Conservation (phyloP, 2,888 invertebrate genomes). For the Lithodes maja region DNA sequence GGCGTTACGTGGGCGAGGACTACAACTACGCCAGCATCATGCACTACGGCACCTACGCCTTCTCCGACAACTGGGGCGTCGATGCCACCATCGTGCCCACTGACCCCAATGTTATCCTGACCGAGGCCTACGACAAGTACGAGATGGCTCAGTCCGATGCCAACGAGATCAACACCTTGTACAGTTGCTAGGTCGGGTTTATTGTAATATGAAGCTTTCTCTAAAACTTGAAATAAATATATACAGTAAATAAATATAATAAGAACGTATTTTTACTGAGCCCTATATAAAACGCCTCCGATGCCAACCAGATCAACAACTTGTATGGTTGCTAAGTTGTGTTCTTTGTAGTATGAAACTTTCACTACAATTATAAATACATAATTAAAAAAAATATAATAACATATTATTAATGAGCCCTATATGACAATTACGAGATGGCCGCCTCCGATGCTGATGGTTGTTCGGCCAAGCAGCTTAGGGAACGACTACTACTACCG, state of each 20-base stretch:
- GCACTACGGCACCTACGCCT: constrained; percentile 55
- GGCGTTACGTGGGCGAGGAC: constrained; percentile 47
- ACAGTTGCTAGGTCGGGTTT: not conserved
- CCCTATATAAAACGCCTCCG: not conserved
- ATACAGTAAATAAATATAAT: not conserved
- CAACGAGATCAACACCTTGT: constrained; percentile 39
- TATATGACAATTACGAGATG: no score
- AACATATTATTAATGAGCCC: no score
- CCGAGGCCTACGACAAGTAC: constrained; percentile 32
- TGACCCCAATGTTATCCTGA: constrained; percentile 37
- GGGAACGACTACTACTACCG: no score
- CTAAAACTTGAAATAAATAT: no score
- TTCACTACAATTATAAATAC: no score
- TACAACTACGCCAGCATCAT: constrained; percentile 60
- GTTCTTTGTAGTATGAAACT: no score
- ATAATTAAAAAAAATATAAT: no score
- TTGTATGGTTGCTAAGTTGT: no score
- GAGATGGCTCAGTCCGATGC: constrained; percentile 37
- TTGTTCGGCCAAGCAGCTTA: no score
- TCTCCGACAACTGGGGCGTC: constrained; percentile 45
- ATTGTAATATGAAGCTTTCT: no score
- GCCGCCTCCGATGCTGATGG: no score
- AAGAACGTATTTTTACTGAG: no score
- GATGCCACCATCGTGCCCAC: constrained; percentile 40
- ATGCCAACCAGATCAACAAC: constrained; percentile 47